Conservation (phyloP, 2,888 invertebrate species). For the Cosmorhoe ocellata region DNA sequence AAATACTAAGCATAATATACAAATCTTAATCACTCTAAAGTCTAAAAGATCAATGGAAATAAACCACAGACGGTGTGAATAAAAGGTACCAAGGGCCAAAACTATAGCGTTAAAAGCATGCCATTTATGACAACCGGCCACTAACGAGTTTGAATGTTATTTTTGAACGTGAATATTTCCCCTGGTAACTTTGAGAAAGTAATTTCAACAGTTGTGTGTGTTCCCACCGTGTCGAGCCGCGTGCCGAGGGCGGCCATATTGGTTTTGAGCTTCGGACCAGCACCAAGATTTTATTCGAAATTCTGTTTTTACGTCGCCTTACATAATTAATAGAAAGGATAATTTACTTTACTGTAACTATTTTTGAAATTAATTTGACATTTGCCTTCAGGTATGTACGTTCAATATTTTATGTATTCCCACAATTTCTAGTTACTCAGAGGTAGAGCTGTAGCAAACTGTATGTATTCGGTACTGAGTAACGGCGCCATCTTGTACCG, state of each 20-base stretch:
- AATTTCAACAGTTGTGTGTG: conserved; percentile 67
- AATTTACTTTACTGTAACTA: too few relatives aligned
- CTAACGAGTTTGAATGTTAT: conserved; percentile 52
- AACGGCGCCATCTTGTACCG: too few relatives aligned
- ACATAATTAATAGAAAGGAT: neutral
- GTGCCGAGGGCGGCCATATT: conserved; percentile 37
- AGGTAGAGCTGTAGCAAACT: too few relatives aligned
- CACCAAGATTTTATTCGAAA: neutral
- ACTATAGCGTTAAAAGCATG: conserved; percentile 31
- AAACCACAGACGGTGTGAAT: neutral
- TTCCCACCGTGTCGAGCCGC: conserved; percentile 59
- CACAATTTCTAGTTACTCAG: too few relatives aligned
- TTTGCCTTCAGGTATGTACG: too few relatives aligned
- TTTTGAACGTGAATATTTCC: conserved; percentile 61
- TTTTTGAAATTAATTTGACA: too few relatives aligned
- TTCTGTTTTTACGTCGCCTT: neutral
- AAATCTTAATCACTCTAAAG: neutral
- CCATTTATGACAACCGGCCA: conserved; percentile 42
- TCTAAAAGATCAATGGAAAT: neutral
- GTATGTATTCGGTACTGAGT: too few relatives aligned
- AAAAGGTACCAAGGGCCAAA: neutral
- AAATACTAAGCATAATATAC: neutral
- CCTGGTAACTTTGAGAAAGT: conserved; percentile 53
- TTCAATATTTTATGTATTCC: too few relatives aligned
- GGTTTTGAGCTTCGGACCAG: conserved; percentile 44